Conservation (phyloP, 2,113 vertebrate species). For the Parotia lawesii region DNA sequence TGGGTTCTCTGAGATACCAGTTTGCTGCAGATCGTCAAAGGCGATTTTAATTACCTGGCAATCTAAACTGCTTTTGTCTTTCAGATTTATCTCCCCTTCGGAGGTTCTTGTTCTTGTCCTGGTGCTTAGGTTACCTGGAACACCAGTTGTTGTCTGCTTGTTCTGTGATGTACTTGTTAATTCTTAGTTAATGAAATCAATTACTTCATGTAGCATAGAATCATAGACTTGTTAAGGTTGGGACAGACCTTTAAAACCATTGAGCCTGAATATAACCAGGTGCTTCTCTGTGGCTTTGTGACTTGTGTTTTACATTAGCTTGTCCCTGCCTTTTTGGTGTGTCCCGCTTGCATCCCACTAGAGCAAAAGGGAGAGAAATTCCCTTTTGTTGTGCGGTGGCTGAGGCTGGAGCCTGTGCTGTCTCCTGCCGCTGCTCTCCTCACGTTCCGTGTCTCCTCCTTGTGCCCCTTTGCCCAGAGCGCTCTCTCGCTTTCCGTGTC, state of each 20-base stretch:
- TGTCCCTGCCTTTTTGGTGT: fast-evolving
- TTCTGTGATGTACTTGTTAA: neutral
- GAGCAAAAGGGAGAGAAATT: neutral
- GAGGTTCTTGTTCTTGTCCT: neutral
- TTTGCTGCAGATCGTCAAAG: fast-evolving
- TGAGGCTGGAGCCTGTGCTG: fast-evolving
- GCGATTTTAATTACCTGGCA: neutral
- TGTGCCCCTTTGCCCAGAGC: too few species aligned
- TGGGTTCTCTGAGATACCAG: fast-evolving
- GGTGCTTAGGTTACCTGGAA: fast-evolving
- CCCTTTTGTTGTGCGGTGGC: neutral
- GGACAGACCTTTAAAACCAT: fast-evolving
- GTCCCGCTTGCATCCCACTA: fast-evolving
- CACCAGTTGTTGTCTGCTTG: fast-evolving
- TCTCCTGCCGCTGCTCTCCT: neutral
- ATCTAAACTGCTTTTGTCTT: too few species aligned
- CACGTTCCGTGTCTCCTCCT: fast-evolving
- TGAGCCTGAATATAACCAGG: fast-evolving
- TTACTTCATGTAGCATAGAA: fast-evolving
- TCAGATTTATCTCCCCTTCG: neutral
- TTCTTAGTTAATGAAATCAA: too few species aligned
- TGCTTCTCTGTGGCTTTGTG: fast-evolving
- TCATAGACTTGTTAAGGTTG: fast-evolving
- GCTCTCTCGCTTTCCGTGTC: too few species aligned
- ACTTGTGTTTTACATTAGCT: fast-evolving